Evolutionary conservation across 2,797 vertebrate genomes (phyloP).

Genomic region (Coreius guichenoti): DNA sequence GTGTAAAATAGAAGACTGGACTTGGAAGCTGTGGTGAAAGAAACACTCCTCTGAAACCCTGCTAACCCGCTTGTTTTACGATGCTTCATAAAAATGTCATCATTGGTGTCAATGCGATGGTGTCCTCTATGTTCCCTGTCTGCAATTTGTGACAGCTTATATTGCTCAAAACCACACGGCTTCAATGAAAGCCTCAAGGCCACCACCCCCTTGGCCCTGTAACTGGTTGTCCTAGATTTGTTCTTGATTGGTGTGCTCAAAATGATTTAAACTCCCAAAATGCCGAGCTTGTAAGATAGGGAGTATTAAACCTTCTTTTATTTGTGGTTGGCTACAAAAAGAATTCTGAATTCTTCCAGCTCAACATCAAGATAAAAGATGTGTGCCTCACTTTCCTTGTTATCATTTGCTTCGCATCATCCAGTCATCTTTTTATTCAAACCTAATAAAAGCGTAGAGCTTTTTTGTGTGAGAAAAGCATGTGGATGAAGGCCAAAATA

Average conservation of each 20-base stretch:
- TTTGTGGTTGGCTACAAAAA: constrained; percentile 45
- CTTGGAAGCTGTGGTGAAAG: constrained; percentile 29
- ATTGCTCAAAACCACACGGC: constrained; percentile 34
- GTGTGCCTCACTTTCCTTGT: constrained; percentile 17
- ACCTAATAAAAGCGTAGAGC: constrained; percentile 25
- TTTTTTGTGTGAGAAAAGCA: not conserved
- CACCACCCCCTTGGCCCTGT: constrained; percentile 14
- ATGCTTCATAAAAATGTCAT: constrained; percentile 63
- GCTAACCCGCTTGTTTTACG: constrained; percentile 54
- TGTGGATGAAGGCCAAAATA: constrained; percentile 42
- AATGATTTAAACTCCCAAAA: constrained; percentile 56
- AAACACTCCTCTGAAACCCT: constrained; percentile 40
- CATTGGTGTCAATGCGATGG: constrained; percentile 23
- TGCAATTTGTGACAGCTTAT: constrained; percentile 42
- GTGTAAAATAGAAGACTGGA: constrained; percentile 53
- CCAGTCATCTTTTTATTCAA: constrained; percentile 42
- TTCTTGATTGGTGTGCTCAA: constrained; percentile 51
- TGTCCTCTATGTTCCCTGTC: constrained; percentile 35
- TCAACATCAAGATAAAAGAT: constrained; percentile 40
- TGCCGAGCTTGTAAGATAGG: constrained; percentile 35
- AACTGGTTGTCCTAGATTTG: constrained; percentile 10
- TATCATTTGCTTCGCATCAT: constrained; percentile 50
- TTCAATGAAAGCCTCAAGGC: constrained; percentile 50
- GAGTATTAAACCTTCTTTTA: constrained; percentile 46
- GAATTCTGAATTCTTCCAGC: constrained; percentile 30